Base-by-base conservation (phyloP, 1,140 invertebrate species). In the Paracyclopina nana region DNA sequence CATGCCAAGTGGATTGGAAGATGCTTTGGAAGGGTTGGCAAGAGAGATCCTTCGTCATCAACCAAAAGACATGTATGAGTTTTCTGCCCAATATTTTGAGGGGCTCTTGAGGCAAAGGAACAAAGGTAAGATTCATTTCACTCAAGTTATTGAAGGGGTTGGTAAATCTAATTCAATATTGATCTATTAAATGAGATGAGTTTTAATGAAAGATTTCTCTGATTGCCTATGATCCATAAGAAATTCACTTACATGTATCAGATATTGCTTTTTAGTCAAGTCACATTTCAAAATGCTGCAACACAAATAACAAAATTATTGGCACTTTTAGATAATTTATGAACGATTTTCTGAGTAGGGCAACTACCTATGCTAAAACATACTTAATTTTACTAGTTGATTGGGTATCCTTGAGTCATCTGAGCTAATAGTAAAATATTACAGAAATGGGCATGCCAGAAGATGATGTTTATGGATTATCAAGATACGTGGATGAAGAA, bases 41-140 rank as follows among this genome's bases (percentile, higher is more conserved):
- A n/a, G n/a, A n/a, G n/a, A n/a, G n/a, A n/a, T n/a, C n/a, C n/a
- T n/a, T n/a, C n/a, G n/a, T n/a, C n/a, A n/a, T n/a, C n/a, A n/a
- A n/a, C n/a, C n/a, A n/a, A n/a, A n/a, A n/a, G n/a, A n/a, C n/a
- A n/a, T n/a, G n/a, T n/a, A n/a, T n/a, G n/a, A n/a, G n/a, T n/a
- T n/a, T n/a, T n/a, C n/a, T n/a, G n/a, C n/a, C n/a, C n/a, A n/a
- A n/a, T n/a, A n/a, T n/a, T n/a, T n/a, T n/a, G n/a, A n/a, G n/a
- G n/a, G n/a, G n/a, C n/a, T 38, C 34, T 38, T 16, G 20, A 38
- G 14, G 34, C 34, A 38, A 38, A 38, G 34, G 34, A 38, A 20
- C 34, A 38, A 38, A 38, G 34, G 20, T 38, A 20, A 8, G 20
- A 38, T 20, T 38, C 34, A 38, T 20, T 38, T 9, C 8, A n/a